phyloP scores from a whole-genome alignment of 2,797 vertebrate species.

The Rhinella marina region DNA sequence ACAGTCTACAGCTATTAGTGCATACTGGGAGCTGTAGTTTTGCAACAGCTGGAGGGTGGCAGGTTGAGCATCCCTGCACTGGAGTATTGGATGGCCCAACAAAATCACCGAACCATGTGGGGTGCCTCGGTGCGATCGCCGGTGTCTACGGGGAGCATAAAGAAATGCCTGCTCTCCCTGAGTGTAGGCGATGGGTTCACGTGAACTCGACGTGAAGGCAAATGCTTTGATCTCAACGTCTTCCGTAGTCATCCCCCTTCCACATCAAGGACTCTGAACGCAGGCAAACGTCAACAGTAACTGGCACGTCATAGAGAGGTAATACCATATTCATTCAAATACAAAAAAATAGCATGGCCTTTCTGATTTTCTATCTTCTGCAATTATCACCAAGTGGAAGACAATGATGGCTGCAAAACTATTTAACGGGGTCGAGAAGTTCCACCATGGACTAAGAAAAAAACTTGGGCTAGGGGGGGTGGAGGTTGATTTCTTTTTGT shows the following conservation, averaged over 20 bases:
- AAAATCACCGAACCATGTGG: neutral
- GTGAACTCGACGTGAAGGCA: neutral
- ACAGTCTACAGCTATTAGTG: no score
- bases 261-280: neutral
- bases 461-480: neutral
- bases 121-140: neutral
- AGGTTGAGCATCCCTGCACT: no score
- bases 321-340: conserved; percentile 66
- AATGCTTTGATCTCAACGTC: neutral
- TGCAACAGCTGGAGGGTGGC: no score
- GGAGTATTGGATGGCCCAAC: neutral
- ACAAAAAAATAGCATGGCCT: conserved; percentile 66
- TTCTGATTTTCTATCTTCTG: conserved; percentile 68
- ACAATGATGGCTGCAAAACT: conserved; percentile 75
- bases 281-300: conserved; percentile 29
- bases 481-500: conserved; percentile 3
- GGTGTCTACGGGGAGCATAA: neutral
- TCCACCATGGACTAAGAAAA: conserved; percentile 58
- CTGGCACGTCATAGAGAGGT: conserved; percentile 73
- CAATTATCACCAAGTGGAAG: conserved; percentile 76
- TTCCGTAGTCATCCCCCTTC: neutral
- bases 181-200: neutral
- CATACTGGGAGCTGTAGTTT: no score
- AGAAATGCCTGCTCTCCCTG: neutral
- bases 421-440: conserved; percentile 62